Evolutionary conservation across 2,113 vertebrate genomes (phyloP).

Genomic region (Phalacrocorax pelagicus): DNA sequence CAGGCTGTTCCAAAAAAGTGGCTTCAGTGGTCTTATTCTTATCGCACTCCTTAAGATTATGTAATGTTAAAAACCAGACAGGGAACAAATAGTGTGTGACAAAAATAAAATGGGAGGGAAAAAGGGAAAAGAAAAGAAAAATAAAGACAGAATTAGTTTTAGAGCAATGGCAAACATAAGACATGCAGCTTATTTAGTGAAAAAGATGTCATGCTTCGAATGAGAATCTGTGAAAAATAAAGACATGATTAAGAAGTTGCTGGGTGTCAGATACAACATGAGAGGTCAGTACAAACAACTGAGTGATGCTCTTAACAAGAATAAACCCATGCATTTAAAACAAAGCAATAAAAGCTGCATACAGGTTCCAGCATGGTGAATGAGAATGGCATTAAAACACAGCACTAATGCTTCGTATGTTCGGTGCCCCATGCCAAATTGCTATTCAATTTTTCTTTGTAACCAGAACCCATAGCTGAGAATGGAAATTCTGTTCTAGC

Average conservation of each 20-base stretch:
- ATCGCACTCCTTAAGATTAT: slow-evolving; percentile 82
- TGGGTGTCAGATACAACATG: not conserved
- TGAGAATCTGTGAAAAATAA: slow-evolving; percentile 82
- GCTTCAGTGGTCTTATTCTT: slow-evolving; percentile 80
- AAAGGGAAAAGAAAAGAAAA: slow-evolving; percentile 81
- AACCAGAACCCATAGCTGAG: not conserved
- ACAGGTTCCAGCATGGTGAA: slow-evolving; percentile 5
- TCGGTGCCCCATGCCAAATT: not conserved
- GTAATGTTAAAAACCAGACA: slow-evolving; percentile 76
- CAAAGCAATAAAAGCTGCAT: not conserved
- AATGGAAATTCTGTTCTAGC: not conserved
- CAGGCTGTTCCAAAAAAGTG: slow-evolving; percentile 84
- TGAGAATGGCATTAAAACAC: not conserved
- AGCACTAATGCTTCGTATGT: not conserved
- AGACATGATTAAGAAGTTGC: slow-evolving; percentile 39
- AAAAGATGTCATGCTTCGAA: slow-evolving; percentile 85
- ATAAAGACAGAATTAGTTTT: slow-evolving; percentile 99
- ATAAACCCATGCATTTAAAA: slow-evolving; percentile 41
- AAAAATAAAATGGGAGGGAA: slow-evolving; percentile 77
- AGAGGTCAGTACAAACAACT: slow-evolving; percentile 30
- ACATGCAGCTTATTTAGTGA: slow-evolving; percentile 87
- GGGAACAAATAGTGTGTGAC: slow-evolving; percentile 75
- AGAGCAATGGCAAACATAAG: slow-evolving; percentile 80
- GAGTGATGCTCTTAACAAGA: slow-evolving; percentile 11
- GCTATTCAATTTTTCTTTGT: not conserved